Conservation (phyloP, 2,113 vertebrate species). For the Notothenia rossii region DNA sequence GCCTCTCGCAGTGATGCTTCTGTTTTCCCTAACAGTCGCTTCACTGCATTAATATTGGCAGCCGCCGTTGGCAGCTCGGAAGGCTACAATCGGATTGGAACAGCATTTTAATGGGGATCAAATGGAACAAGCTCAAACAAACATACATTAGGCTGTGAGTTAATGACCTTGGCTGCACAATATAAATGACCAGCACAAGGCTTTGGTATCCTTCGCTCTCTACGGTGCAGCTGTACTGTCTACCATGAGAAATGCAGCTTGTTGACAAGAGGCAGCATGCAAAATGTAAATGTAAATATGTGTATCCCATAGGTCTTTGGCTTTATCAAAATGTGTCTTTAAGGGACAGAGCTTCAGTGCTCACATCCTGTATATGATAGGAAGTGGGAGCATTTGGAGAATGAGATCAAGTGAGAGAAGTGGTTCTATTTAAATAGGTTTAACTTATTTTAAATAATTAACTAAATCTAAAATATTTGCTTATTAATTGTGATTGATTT, state of each 20-base stretch:
- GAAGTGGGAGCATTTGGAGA: background rate
- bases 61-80: slow-evolving; percentile 8
- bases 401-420: background rate
- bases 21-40: slow-evolving; percentile 2
- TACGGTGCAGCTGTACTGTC: background rate
- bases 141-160: slow-evolving; percentile 62
- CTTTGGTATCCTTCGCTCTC: background rate
- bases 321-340: background rate
- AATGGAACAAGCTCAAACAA: slow-evolving; percentile 63
- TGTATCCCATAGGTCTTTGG: background rate
- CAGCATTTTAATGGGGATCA: slow-evolving; percentile 64
- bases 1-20: slow-evolving; percentile 1
- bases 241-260: background rate
- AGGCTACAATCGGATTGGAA: slow-evolving; percentile 42
- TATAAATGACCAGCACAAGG: slow-evolving; percentile 47
- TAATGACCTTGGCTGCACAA: slow-evolving; percentile 60
- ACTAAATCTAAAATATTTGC: no score
- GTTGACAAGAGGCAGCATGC: background rate
- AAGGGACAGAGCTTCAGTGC: background rate
- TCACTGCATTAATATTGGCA: slow-evolving; percentile 47
- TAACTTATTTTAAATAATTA: background rate
- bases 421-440: background rate
- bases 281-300: background rate
- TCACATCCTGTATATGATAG: background rate
- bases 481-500: no score